Evolutionary conservation across 2,888 invertebrate genomes (phyloP), one percentile per base, ranked within the genome.

Genomic region (Sphaerophoria rueppellii): DNA sequence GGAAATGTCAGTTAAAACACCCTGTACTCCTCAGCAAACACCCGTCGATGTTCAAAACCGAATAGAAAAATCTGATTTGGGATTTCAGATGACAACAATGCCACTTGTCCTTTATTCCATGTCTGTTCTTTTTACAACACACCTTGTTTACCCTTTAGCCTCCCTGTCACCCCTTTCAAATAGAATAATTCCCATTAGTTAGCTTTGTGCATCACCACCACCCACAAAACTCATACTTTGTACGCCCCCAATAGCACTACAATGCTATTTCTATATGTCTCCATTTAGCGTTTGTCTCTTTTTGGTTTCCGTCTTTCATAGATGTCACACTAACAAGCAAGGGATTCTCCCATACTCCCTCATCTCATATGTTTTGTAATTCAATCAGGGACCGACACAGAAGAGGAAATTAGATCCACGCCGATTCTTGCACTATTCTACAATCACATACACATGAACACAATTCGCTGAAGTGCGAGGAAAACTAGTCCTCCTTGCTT

Each of bases 301-400:
- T 24, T 24, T 24, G 24, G 12, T 43, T 11, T 12, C 43, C 40
- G 1, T 7, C 9, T 7, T 40, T 40, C 40, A 7, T 43, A 63
- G 50, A 34, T 50, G 11, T 50, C 50, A 34, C 48, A 40, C 37
- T 37, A 37, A 24, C 12, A 35, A 50, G 50, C 24, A 24, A 24
- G 48, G 65, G 65, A 65, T 50, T 65, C 35, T 46, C 46, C 63
- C 14, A 40, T n/a, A 63, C 43, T 63, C 70, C 70, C 80, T 58
- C 46, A 46, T 54, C 76, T 71, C 81, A 76, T 70, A 60, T 76
- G 76, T 65, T 81, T 81, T 80, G 81, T 76, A 76, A 81, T 81
- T 81, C 76, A 81, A 81, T 81, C 76, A 80, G 50, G 63, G 76
- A 76, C 46, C 76, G 63, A 74, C 74, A 69, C 52, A 54, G 54